Base-by-base conservation (phyloP, 2,113 vertebrate species). In the Istiophorus platypterus region DNA sequence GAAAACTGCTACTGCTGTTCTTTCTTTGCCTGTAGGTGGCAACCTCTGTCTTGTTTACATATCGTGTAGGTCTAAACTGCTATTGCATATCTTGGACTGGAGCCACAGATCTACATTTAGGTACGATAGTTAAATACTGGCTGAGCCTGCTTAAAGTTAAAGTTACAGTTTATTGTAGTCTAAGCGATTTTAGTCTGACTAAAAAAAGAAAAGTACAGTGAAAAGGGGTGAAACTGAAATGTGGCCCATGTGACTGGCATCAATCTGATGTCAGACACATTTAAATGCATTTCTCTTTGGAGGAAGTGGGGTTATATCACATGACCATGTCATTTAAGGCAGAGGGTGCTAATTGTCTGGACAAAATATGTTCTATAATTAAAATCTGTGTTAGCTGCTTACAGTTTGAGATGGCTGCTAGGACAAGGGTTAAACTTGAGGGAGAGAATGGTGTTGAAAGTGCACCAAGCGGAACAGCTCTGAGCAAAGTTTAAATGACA, bases 401-500 rank as follows among this genome's bases (percentile, higher is more conserved):
- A 71, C 3, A 0, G 41, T 41, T 47, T 22, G n/a, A 76, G 34
- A 62, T n/a, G 18, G 34, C 39, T 34, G 20, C 59, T 56, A 31
- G 58, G 66, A 58, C 18, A 22, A 56, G 47, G 20, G 15, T 9
- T 58, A n/a, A 42, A n/a, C 17, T 42, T 2, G 7, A 65, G 34
- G 4, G 56, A 57, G 72, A 37, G n/a, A 41, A 29, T 11, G 31
- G n/a, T 39, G 13, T 13, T 54, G 22, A 34, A 47, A 61, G 51
- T 24, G 14, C 37, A 61, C 5, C 54, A 7, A 12, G 29, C 14
- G 24, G 18, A 10, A 29, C 14, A 26, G 17, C 45, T 37, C 15
- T 18, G 29, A 42, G 45, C 17, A 26, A 71, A n/a, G 39, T 71
- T 71, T 39, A 47, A 67, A 56, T 67, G 75, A 57, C 57, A 37